A percentile compares a stretch with the other conserved stretches of the same genome.
Conservation (phyloP, 2,797 vertebrate genomes). For the Neosilurus hyrtlii region DNA sequence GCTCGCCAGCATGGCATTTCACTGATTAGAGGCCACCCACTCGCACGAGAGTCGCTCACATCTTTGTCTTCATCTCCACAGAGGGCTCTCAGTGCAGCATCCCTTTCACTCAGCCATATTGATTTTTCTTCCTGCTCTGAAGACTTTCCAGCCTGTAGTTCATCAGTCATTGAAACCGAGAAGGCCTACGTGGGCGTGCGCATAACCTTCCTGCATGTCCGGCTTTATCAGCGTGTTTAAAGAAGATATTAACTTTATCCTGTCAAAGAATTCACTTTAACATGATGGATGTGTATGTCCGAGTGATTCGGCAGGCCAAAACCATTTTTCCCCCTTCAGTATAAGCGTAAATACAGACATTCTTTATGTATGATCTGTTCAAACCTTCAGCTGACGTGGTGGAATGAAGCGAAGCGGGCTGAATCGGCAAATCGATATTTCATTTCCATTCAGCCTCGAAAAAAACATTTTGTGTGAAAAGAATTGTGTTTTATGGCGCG, state of each 20-base stretch:
- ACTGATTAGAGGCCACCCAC: slow-evolving; percentile 69
- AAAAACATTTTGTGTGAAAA: not conserved
- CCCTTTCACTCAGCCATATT: slow-evolving; percentile 49
- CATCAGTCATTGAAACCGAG: slow-evolving; percentile 42
- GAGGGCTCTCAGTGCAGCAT: slow-evolving; percentile 47
- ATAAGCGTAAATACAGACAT: not conserved
- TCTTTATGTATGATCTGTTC: not conserved
- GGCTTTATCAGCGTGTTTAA: slow-evolving; percentile 6
- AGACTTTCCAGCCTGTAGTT: slow-evolving; percentile 47
- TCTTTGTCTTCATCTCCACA: slow-evolving; percentile 47
- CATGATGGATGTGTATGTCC: not conserved
- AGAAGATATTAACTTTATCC: slow-evolving; percentile 12
- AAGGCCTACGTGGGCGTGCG: slow-evolving; percentile 41
- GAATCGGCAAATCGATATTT: not conserved
- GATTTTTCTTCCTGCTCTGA: slow-evolving; percentile 41
- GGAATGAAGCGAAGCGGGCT: not conserved
- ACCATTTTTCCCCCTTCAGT: not conserved
- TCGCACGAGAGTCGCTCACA: slow-evolving; percentile 59
- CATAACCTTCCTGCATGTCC: slow-evolving; percentile 40
- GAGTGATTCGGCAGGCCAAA: not conserved
- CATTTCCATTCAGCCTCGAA: not conserved
- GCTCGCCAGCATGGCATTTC: slow-evolving; percentile 56
- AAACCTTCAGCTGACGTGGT: no score
- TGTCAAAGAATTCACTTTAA: not conserved
- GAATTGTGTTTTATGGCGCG: not conserved